phyloP scores from a whole-genome alignment of 1,140 invertebrate species.

The Sinonovacula constricta region DNA sequence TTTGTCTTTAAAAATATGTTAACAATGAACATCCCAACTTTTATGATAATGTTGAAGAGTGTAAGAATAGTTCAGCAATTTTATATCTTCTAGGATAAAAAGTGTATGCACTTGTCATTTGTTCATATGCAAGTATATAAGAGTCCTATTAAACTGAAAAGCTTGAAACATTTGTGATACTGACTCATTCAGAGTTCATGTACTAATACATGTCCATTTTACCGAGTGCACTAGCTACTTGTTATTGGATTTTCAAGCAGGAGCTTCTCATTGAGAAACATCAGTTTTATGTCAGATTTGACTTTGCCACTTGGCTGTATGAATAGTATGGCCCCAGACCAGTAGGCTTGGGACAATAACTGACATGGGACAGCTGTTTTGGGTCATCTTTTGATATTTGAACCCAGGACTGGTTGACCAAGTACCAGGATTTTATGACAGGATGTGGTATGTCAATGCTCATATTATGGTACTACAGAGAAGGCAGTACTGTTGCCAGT shows the following conservation, averaged over 20 bases:
- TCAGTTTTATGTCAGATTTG: not conserved
- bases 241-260: not conserved
- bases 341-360: not conserved
- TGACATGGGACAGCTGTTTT: not conserved
- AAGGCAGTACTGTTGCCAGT: not conserved
- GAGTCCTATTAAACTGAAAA: too few relatives aligned
- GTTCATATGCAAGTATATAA: constrained; percentile 9
- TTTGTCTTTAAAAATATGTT: too few relatives aligned
- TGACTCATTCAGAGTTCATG: too few relatives aligned
- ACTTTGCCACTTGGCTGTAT: not conserved
- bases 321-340: too few relatives aligned
- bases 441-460: not conserved
- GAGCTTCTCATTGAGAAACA: not conserved
- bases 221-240: not conserved
- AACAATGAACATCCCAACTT: too few relatives aligned
- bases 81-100: constrained; percentile 27
- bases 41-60: too few relatives aligned
- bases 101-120: constrained; percentile 15
- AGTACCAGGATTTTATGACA: not conserved
- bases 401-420: not conserved
- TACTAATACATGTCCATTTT: too few relatives aligned
- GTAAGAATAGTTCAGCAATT: too few relatives aligned
- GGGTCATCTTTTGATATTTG: not conserved
- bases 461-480: not conserved
- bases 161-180: too few relatives aligned